Evolutionary conservation across 2,797 vertebrate genomes (phyloP).

Genomic region (Eospalax fontanierii): DNA sequence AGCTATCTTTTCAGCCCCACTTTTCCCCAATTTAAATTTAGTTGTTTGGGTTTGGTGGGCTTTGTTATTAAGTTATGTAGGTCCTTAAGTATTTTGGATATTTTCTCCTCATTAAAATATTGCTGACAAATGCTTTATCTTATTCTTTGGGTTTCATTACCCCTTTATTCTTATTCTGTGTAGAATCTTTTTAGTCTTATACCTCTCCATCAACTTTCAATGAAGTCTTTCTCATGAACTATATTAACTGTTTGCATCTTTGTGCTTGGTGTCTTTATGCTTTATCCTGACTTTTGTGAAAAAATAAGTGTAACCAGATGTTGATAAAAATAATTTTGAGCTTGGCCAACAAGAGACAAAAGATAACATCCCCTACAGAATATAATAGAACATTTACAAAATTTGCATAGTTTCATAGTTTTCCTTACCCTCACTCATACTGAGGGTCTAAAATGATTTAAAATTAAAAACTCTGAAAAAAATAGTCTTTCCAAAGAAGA

Average conservation of each 20-base stretch:
- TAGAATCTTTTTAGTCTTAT: neutral
- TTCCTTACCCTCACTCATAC: neutral
- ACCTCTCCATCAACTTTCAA: neutral
- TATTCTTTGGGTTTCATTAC: neutral
- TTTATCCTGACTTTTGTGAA: constrained; percentile 50
- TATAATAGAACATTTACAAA: neutral
- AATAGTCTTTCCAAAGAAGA: constrained; percentile 49
- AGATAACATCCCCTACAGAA: neutral
- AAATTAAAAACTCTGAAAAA: neutral
- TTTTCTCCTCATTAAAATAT: neutral
- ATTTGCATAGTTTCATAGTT: constrained; percentile 32
- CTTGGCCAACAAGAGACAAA: constrained; percentile 24
- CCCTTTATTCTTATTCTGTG: neutral
- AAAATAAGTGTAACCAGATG: constrained; percentile 37
- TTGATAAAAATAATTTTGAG: constrained; percentile 41
- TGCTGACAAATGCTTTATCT: neutral
- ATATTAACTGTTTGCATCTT: neutral
- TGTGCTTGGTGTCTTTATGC: neutral
- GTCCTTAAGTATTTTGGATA: neutral
- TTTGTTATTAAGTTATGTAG: neutral
- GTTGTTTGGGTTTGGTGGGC: neutral
- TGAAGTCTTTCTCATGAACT: neutral
- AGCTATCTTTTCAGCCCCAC: neutral
- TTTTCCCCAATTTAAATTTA: neutral
- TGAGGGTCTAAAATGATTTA: constrained; percentile 5